Conservation (phyloP, 2,113 vertebrate species). For the Pteronura brasiliensis region DNA sequence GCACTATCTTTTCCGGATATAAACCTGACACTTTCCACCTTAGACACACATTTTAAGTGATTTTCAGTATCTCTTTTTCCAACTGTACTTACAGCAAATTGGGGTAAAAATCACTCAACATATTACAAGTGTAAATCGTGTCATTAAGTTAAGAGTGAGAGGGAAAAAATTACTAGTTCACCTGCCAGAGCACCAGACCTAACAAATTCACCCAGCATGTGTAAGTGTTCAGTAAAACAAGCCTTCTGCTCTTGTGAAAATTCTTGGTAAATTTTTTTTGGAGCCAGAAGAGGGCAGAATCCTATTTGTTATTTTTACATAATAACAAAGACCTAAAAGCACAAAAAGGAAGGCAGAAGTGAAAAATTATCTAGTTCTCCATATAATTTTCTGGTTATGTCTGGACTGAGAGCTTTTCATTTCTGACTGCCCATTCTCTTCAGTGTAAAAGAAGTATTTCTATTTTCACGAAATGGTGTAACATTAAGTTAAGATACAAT, state of each 20-base stretch:
- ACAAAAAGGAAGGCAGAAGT: background rate
- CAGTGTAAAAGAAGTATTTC: background rate
- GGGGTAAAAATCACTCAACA: background rate
- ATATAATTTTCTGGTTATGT: background rate
- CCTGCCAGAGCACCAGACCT: background rate
- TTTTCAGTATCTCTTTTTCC: conserved; percentile 15
- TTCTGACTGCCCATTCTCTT: background rate
- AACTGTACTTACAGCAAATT: background rate
- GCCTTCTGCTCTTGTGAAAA: background rate
- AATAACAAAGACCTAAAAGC: background rate
- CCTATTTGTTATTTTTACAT: conserved; percentile 38
- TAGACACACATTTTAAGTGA: conserved; percentile 20
- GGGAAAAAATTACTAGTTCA: background rate
- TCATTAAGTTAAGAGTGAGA: background rate
- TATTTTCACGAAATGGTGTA: background rate
- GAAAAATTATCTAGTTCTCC: background rate
- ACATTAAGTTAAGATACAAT: background rate
- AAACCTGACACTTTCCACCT: background rate
- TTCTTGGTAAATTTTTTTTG: conserved; percentile 32
- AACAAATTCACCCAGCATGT: background rate
- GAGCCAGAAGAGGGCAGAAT: conserved; percentile 72
- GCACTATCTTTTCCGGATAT: background rate
- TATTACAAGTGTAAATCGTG: background rate
- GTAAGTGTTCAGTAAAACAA: background rate
- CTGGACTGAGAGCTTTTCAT: background rate